phyloP scores from a whole-genome alignment of 2,113 vertebrate species.

The Axis porcinus region DNA sequence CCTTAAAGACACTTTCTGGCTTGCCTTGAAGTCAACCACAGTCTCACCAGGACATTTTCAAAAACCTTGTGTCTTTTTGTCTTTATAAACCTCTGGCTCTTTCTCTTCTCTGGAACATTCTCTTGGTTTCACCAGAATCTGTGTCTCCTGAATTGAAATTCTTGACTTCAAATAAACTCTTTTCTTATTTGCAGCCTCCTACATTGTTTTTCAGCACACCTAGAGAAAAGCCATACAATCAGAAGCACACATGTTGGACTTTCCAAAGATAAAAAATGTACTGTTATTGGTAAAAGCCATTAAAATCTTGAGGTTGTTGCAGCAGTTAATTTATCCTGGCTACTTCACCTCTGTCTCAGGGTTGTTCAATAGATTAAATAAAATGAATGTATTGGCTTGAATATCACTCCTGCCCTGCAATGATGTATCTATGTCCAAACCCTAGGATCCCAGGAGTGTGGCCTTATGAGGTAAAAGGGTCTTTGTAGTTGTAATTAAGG shows the following conservation, averaged over 20 bases:
- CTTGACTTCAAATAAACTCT: background rate
- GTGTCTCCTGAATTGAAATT: background rate
- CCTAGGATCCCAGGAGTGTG: background rate
- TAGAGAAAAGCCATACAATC: background rate
- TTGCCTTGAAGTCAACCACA: background rate
- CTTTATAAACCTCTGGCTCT: background rate
- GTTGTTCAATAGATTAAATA: background rate
- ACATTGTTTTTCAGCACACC: background rate
- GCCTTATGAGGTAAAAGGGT: background rate
- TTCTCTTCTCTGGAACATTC: background rate
- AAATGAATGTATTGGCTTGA: background rate
- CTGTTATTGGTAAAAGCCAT: background rate
- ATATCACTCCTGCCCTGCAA: background rate
- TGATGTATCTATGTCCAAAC: background rate
- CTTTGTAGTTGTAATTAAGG: background rate
- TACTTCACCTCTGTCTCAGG: background rate
- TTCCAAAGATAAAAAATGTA: background rate
- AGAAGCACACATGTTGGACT: background rate
- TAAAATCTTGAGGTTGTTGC: background rate
- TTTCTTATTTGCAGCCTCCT: background rate
- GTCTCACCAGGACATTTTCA: background rate
- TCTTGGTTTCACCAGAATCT: background rate
- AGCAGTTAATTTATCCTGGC: background rate
- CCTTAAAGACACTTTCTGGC: background rate
- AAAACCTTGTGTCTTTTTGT: background rate